These are phyloP conservation scores for Dicrostonyx torquatus DNA, from an alignment of 2,797 vertebrate genomes.

Conservation along the genomic window DNA sequence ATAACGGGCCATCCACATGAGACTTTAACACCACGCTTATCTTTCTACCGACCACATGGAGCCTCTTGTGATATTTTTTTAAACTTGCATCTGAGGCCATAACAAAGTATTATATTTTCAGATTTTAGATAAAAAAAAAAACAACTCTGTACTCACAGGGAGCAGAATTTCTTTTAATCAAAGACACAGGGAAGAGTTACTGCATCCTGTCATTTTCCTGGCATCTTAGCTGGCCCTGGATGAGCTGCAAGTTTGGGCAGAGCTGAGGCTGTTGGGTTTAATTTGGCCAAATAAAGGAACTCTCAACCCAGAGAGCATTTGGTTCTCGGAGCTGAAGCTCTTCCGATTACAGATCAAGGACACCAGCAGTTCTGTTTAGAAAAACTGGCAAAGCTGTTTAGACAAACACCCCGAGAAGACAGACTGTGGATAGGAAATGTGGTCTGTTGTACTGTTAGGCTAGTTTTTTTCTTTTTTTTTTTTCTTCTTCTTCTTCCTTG, in stretches of 20 bases:
- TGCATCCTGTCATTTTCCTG: slow-evolving; percentile 69
- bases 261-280: slow-evolving; percentile 72
- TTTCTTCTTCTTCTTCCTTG: slow-evolving; percentile 48
- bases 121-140: slow-evolving; percentile 30
- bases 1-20: slow-evolving; percentile 67
- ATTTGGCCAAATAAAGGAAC: slow-evolving; percentile 78
- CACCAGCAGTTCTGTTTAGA: slow-evolving; percentile 77
- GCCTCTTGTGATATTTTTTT: slow-evolving; percentile 47
- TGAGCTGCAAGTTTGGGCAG: slow-evolving; percentile 60
- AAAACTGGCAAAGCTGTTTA: slow-evolving; percentile 81
- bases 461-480: neutral
- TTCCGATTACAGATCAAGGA: slow-evolving; percentile 76
- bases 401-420: slow-evolving; percentile 78
- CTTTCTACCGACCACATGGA: slow-evolving; percentile 72
- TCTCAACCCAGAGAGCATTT: slow-evolving; percentile 71
- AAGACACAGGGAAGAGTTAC: slow-evolving; percentile 56
- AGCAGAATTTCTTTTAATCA: slow-evolving; percentile 69
- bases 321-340: slow-evolving; percentile 62
- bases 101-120: slow-evolving; percentile 58
- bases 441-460: slow-evolving; percentile 70
- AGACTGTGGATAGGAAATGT: slow-evolving; percentile 77
- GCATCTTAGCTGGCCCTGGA: slow-evolving; percentile 58
- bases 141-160: neutral
- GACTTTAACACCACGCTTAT: slow-evolving; percentile 70
- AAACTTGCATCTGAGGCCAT: slow-evolving; percentile 56